These are phyloP conservation scores for Alentia gelatinosa DNA, from an alignment of 2,888 invertebrate species.

Conservation along the genomic window DNA sequence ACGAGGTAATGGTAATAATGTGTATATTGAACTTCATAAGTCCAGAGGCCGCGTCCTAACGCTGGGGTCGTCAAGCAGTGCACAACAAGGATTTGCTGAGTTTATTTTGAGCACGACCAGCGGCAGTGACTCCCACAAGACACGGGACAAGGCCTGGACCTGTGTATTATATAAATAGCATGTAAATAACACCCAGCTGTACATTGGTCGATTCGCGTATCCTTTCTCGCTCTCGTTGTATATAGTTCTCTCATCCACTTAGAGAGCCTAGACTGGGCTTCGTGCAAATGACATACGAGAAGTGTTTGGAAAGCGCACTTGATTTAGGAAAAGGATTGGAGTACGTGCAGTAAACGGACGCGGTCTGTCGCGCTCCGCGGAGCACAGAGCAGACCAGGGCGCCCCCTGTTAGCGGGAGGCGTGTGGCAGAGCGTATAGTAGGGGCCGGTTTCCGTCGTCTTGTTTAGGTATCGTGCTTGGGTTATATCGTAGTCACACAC, in stretches of 20 bases:
- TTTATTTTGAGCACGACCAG: too few species aligned
- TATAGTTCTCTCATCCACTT: slow-evolving; percentile 18
- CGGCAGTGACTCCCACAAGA: too few species aligned
- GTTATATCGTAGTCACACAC: too few species aligned
- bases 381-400: neutral
- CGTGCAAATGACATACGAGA: neutral
- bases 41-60: too few species aligned
- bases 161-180: slow-evolving; percentile 13
- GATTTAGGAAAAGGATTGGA: too few species aligned
- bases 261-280: neutral
- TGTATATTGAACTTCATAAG: too few species aligned
- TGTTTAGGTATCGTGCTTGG: neutral
- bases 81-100: too few species aligned
- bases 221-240: neutral
- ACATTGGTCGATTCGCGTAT: slow-evolving; percentile 20
- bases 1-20: too few species aligned
- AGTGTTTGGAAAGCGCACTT: neutral
- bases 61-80: too few species aligned
- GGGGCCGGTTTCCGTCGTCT: neutral
- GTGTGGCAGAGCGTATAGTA: neutral
- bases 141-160: too few species aligned
- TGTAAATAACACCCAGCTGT: slow-evolving; percentile 22
- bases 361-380: too few species aligned
- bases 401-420: neutral
- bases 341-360: too few species aligned